Evolutionary conservation across 2,113 vertebrate species (phyloP).

Genomic region (Elephas maximus): DNA sequence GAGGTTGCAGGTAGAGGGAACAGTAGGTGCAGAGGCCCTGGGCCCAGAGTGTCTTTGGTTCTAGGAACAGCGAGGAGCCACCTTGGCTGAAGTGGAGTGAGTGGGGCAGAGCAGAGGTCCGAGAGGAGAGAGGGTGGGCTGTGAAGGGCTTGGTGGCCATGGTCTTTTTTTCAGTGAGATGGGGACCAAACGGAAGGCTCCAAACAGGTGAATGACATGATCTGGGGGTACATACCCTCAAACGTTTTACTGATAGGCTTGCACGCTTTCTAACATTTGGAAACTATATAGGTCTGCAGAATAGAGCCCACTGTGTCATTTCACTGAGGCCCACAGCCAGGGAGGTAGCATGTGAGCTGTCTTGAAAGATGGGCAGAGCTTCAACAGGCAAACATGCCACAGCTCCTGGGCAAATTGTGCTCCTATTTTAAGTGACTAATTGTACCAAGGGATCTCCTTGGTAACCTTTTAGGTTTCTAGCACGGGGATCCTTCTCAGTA

Average conservation of each 20-base stretch:
- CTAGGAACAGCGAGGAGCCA: background rate
- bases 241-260: background rate
- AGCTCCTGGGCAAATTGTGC: background rate
- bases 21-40: too few species aligned
- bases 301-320: background rate
- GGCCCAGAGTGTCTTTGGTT: background rate
- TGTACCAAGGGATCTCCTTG: background rate
- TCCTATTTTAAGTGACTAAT: background rate
- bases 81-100: background rate
- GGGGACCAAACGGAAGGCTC: background rate
- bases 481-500: background rate
- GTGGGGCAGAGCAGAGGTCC: background rate
- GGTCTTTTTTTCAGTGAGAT: background rate
- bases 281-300: background rate
- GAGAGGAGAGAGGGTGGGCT: background rate
- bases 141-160: background rate
- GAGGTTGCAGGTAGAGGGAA: background rate
- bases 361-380: background rate
- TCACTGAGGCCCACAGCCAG: background rate
- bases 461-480: background rate
- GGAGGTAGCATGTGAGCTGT: background rate
- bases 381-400: too few species aligned
- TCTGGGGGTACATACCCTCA: background rate
- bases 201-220: background rate
- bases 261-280: background rate